Percentiles rank a stretch among this genome's conserved stretches.
Evolutionary conservation across 1,140 invertebrate genomes (phyloP).

Genomic region (Drosophila sucinea): DNA sequence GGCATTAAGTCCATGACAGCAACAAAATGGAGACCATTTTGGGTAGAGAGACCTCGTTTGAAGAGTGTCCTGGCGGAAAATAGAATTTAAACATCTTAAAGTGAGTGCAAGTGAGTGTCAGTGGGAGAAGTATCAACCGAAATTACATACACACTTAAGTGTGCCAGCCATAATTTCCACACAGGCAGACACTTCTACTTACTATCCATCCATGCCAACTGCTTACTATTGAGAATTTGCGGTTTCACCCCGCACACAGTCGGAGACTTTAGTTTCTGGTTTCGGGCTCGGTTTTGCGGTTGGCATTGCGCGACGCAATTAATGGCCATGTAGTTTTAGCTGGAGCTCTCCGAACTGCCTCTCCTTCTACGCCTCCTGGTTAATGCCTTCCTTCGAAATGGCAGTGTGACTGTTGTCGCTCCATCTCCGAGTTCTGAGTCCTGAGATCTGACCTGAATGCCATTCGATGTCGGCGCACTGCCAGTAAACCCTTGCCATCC

Average conservation of each 20-base stretch:
- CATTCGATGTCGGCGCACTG: conserved; percentile 17
- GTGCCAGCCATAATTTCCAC: not conserved
- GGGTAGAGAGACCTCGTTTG: not conserved
- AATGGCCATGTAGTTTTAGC: conserved; percentile 43
- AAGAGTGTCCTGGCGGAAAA: not conserved
- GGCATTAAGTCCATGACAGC: conserved; percentile 26
- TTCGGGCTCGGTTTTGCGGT: conserved; percentile 51
- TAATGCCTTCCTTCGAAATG: conserved; percentile 25
- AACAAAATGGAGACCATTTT: not conserved
- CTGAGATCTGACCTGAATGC: conserved; percentile 27
- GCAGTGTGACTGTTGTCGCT: conserved; percentile 1
- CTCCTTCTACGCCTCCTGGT: not conserved
- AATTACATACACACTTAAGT: not conserved
- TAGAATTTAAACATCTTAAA: conserved; percentile 5
- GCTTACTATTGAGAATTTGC: conserved; percentile 28
- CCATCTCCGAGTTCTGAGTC: conserved; percentile 6
- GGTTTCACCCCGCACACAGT: conserved; percentile 20
- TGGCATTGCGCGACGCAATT: conserved; percentile 59
- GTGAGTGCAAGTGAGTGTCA: not conserved
- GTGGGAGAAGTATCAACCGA: not conserved
- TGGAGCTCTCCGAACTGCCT: conserved; percentile 1
- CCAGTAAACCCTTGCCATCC: conserved; percentile 33
- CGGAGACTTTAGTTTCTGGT: conserved; percentile 60
- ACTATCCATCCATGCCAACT: conserved; percentile 33
- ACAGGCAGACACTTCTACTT: not conserved